Conservation (phyloP, 2,797 vertebrate genomes). For the Apogon talboti region DNA sequence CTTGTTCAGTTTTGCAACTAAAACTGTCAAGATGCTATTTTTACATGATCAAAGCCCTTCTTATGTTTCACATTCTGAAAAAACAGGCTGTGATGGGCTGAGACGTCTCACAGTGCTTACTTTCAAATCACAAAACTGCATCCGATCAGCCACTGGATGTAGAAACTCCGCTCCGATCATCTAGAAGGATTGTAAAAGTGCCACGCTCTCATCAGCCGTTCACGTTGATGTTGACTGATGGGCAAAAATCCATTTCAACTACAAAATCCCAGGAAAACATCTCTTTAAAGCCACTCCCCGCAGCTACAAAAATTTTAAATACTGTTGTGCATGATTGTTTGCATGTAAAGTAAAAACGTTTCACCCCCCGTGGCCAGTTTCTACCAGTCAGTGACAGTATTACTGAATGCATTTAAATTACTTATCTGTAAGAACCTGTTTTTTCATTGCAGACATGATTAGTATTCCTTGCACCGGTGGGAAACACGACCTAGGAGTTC, state of each 20-base stretch:
- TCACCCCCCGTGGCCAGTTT: not conserved
- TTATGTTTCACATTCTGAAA: not conserved
- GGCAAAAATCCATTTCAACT: too few relatives aligned
- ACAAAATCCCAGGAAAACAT: too few relatives aligned
- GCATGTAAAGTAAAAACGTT: not conserved
- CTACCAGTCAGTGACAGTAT: conserved; percentile 30
- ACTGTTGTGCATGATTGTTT: not conserved
- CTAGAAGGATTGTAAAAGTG: conserved; percentile 10
- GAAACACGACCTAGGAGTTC: conserved; percentile 88
- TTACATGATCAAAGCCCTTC: too few relatives aligned
- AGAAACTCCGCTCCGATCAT: not conserved
- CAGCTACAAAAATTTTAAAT: too few relatives aligned
- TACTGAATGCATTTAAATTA: conserved; percentile 44
- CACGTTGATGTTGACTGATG: not conserved
- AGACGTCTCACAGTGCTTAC: conserved; percentile 10
- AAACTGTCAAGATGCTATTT: too few relatives aligned
- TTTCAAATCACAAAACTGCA: conserved; percentile 1
- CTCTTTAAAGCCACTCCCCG: too few relatives aligned
- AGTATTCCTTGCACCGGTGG: conserved; percentile 36
- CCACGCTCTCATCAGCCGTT: not conserved
- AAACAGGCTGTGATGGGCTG: not conserved
- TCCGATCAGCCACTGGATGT: not conserved
- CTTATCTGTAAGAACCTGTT: conserved; percentile 52
- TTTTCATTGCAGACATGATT: conserved; percentile 49
- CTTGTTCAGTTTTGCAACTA: not conserved